Conservation (phyloP, 2,888 invertebrate genomes). For the Stomorhina lunata region DNA sequence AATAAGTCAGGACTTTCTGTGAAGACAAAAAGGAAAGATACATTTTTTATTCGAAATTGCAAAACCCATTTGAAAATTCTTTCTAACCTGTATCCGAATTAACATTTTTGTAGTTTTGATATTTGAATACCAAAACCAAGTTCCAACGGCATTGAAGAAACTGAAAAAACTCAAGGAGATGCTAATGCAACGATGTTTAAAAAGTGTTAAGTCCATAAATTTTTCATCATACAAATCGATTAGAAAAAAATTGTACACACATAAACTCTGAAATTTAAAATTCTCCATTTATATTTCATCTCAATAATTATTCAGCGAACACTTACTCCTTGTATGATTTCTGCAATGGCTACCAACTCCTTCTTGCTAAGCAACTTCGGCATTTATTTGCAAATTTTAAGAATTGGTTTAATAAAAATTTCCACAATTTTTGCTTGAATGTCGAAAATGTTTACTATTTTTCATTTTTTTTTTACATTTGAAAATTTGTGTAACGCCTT, state of each 20-base stretch:
- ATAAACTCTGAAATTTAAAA: slow-evolving; percentile 14
- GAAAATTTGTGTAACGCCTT: too few species aligned
- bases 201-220: slow-evolving; percentile 36
- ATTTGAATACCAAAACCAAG: slow-evolving; percentile 67
- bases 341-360: slow-evolving; percentile 57
- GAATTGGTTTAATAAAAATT: not conserved
- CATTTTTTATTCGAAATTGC: not conserved
- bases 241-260: slow-evolving; percentile 37
- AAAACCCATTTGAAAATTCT: not conserved
- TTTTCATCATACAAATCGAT: slow-evolving; percentile 56
- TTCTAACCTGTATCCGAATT: slow-evolving; percentile 50
- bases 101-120: slow-evolving; percentile 54
- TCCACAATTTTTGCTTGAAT: too few species aligned
- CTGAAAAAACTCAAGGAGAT: slow-evolving; percentile 30
- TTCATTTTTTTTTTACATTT: too few species aligned
- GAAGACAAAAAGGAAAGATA: not conserved
- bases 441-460: too few species aligned
- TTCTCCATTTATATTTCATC: not conserved
- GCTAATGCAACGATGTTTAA: slow-evolving; percentile 53
- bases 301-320: not conserved
- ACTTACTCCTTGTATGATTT: slow-evolving; percentile 63
- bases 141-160: slow-evolving; percentile 52
- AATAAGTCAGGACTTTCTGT: slow-evolving; percentile 48
- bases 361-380: slow-evolving; percentile 49
- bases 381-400: not conserved